Evolutionary conservation across 2,888 invertebrate genomes (phyloP).

Genomic region (Acrocyrtus sp.): DNA sequence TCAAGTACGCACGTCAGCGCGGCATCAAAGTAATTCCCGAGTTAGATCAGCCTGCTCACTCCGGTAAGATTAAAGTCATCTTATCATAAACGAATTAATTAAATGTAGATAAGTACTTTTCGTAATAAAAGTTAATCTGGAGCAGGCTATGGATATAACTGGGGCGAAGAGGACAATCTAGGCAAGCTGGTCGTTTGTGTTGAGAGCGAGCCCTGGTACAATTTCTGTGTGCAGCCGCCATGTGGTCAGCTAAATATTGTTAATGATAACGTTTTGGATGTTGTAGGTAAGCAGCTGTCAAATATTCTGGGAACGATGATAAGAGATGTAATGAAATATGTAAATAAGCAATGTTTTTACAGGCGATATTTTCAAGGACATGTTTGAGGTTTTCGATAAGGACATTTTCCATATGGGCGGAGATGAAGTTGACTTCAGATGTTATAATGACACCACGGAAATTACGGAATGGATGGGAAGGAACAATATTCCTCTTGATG

Average conservation of each 20-base stretch:
- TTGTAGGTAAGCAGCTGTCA: conserved; percentile 66
- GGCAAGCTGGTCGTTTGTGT: conserved; percentile 83
- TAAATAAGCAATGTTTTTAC: too few species aligned
- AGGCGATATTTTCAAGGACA: conserved; percentile 76
- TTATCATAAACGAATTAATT: too few species aligned
- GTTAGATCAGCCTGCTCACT: conserved; percentile 66
- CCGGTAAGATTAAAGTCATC: too few species aligned
- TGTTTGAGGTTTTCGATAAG: conserved; percentile 76
- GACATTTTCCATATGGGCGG: conserved; percentile 91
- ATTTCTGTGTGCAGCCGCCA: conserved; percentile 81
- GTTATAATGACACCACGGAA: conserved; percentile 75
- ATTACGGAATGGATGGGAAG: conserved; percentile 70
- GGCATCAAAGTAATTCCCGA: conserved; percentile 67
- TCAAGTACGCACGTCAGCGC: conserved; percentile 67
- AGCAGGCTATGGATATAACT: conserved; percentile 69
- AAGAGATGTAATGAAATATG: too few species aligned
- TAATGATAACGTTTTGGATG: conserved; percentile 75
- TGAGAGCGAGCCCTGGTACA: conserved; percentile 79
- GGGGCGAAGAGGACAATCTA: conserved; percentile 75
- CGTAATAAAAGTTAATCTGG: too few species aligned
- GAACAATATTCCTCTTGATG: conserved; percentile 42
- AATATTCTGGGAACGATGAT: too few species aligned
- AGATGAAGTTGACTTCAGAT: conserved; percentile 75
- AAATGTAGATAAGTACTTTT: too few species aligned
- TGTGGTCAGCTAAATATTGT: conserved; percentile 86